These are phyloP conservation scores for Hippopotamus amphibius DNA, from an alignment of 2,113 vertebrate species.

Conservation along the genomic window DNA sequence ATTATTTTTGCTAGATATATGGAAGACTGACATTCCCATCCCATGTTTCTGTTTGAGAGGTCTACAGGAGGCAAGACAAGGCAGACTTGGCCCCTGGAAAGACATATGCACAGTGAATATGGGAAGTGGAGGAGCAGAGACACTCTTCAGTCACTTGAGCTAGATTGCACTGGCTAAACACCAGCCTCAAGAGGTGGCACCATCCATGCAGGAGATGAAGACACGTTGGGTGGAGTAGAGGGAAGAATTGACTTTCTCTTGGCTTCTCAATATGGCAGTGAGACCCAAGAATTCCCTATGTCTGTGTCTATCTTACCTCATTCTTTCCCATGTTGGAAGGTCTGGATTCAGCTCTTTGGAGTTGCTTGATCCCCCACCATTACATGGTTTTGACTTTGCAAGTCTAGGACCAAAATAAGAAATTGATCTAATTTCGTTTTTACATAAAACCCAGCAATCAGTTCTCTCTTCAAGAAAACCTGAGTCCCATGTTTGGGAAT, in stretches of 20 bases:
- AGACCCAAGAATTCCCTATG: neutral
- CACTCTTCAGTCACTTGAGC: neutral
- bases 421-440: neutral
- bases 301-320: neutral
- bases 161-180: neutral
- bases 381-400: neutral
- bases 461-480: neutral
- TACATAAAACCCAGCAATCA: neutral
- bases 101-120: neutral
- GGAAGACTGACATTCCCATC: neutral
- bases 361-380: neutral
- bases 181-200: neutral
- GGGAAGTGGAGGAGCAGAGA: no score
- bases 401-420: neutral
- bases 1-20: neutral
- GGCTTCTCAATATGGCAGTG: neutral
- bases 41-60: neutral
- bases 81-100: neutral
- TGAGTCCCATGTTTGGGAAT: neutral
- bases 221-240: neutral
- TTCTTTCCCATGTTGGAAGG: neutral
- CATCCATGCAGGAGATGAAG: neutral
- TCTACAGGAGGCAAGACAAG: neutral
- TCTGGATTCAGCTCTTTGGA: neutral
- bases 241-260: neutral